A percentile compares a stretch with the other conserved stretches of the same genome.
phyloP scores from a whole-genome alignment of 2,113 vertebrate species.

The Cryptoleucopteryx plumbea region DNA sequence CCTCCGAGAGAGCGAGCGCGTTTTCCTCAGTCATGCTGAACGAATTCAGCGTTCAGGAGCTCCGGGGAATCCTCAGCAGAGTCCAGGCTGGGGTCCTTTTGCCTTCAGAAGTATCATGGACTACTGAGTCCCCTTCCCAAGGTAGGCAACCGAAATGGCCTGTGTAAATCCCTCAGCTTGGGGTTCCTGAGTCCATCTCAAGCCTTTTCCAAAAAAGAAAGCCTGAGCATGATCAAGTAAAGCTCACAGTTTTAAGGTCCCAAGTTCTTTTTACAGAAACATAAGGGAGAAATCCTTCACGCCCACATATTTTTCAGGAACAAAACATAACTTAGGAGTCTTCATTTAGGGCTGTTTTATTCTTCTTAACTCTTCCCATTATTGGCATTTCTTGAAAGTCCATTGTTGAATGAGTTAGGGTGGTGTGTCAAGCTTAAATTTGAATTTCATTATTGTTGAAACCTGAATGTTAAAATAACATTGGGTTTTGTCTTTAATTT shows the following conservation, averaged over 20 bases:
- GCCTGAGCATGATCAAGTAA: background rate
- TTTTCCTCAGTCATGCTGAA: background rate
- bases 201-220: background rate
- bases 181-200: fast-evolving
- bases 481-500: slow-evolving; percentile 26
- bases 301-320: background rate
- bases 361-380: background rate
- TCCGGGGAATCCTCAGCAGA: background rate
- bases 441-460: slow-evolving; percentile 21
- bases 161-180: background rate
- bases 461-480: slow-evolving; percentile 31
- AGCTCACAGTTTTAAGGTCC: background rate
- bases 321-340: background rate
- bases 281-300: background rate
- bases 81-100: background rate
- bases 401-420: background rate
- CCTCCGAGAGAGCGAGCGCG: background rate
- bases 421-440: background rate
- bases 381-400: background rate
- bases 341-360: background rate
- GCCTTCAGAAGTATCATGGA: background rate
- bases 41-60: fast-evolving
- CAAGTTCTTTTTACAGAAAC: background rate
- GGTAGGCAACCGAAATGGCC: background rate
- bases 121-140: background rate